These are phyloP conservation scores for Pao palembangensis DNA, from an alignment of 2,113 vertebrate genomes.

Conservation along the genomic window DNA sequence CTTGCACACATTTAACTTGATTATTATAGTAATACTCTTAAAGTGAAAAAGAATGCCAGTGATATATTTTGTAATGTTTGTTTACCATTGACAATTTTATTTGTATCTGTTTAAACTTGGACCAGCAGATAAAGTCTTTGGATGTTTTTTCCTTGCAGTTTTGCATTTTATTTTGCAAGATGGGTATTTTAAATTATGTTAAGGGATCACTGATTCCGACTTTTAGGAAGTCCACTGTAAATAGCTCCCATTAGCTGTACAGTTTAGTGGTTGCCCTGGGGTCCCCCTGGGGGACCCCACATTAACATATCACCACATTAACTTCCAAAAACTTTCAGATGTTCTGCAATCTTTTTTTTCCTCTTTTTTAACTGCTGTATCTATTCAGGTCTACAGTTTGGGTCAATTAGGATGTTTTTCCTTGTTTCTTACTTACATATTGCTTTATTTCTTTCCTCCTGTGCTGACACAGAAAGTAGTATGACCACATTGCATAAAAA, in stretches of 20 bases:
- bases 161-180: slow-evolving; percentile 3
- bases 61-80: slow-evolving; percentile 17
- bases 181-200: neutral
- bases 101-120: neutral
- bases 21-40: slow-evolving; percentile 53
- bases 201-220: slow-evolving; percentile 7
- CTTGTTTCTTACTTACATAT: slow-evolving; percentile 18
- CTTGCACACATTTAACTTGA: slow-evolving; percentile 36
- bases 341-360: slow-evolving; percentile 19
- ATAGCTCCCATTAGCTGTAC: slow-evolving; percentile 25
- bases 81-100: slow-evolving; percentile 10
- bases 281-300: slow-evolving; percentile 15
- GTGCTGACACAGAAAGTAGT: slow-evolving; percentile 20
- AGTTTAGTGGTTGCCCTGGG: slow-evolving; percentile 15
- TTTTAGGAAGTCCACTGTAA: slow-evolving; percentile 25
- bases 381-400: slow-evolving; percentile 27
- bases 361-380: slow-evolving; percentile 35
- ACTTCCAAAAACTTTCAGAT: slow-evolving; percentile 33
- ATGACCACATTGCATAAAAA: slow-evolving; percentile 9
- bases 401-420: slow-evolving; percentile 29
- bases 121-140: slow-evolving; percentile 6
- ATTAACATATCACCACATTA: slow-evolving; percentile 26
- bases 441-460: slow-evolving; percentile 28
- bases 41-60: slow-evolving; percentile 16
- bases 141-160: neutral